Evolutionary conservation across 37 sponge, comb jelly and placozoan genomes (phyloP), one percentile per base, ranked within the genome.

Genomic region (Spongia lamella): DNA sequence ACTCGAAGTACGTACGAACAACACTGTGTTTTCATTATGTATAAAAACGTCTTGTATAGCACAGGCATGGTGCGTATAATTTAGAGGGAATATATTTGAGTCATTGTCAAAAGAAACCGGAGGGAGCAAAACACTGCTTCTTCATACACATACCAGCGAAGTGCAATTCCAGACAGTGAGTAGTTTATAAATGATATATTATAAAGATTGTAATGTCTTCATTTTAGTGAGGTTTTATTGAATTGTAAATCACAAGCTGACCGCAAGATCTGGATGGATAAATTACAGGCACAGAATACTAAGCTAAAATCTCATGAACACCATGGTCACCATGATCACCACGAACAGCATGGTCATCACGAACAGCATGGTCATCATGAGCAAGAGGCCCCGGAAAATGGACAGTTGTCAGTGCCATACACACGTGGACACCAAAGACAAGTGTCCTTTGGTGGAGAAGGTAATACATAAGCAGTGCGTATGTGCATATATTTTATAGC

Each of bases 111-210:
- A 27, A 34, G 32, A 51, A 26, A 13, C 69, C 73, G 1, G n/a
- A 19, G 14, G 61, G 65, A 4, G 38, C 35, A 7, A 63, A 56
- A 53, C 69, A 59, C 74, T 78, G 73, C 30, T 78, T 78, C 20
- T 56, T 29, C 15, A 58, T 88, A 5, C 83, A 88, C 56, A 30
- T 39, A 3, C 88, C 88, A 21, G 64, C 82, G 32, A 38, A 25
- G 21, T 56, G 34, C 32, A 88, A 88, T 71, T 26, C 62, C 25
- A 71, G 79, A 78, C 56, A 39, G 88, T 88, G 47, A 75, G 87
- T 61, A 2, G 29, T 25, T 31, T 53, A 21, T 25, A 72, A 3
- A 9, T 9, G 47, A 43, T 43, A 9, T 43, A 43, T 37, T n/a
- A 22, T 68, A 22, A 37, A 2, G 5, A 43, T 38, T 39, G 3